Conservation (phyloP, 2,113 vertebrate species). For the Xenopus laevis region DNA sequence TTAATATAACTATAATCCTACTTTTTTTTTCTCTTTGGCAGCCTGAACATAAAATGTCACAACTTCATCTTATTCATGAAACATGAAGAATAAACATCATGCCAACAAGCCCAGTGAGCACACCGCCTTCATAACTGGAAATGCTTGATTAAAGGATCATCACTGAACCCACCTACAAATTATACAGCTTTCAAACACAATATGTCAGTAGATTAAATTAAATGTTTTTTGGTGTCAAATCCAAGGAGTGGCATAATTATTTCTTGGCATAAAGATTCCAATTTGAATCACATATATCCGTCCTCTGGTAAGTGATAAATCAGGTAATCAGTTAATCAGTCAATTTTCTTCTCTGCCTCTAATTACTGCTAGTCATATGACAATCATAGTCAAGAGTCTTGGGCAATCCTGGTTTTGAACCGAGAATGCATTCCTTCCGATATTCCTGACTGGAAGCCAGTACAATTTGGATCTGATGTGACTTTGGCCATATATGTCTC, state of each 20-base stretch:
- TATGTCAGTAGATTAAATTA: background rate
- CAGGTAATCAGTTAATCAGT: no score
- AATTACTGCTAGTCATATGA: no score
- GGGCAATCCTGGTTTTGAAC: no score
- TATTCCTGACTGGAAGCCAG: no score
- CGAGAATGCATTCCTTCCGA: no score
- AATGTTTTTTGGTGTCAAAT: conserved; percentile 4
- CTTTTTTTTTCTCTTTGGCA: background rate
- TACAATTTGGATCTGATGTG: no score
- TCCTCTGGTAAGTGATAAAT: no score
- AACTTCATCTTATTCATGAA: background rate
- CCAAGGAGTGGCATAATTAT: conserved; percentile 23
- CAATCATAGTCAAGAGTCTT: no score
- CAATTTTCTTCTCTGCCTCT: no score
- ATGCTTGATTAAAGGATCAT: background rate
- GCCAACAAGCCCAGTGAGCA: background rate
- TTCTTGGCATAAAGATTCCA: no score
- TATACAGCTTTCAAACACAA: background rate
- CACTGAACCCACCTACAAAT: background rate
- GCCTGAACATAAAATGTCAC: conserved; percentile 1
- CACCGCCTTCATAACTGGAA: conserved; percentile 2
- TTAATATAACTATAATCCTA: conserved; percentile 13
- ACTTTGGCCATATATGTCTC: no score
- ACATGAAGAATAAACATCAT: background rate
- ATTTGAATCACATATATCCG: no score